Base-by-base conservation (phyloP, 1,140 invertebrate genomes). In the Rhyzopertha dominica region DNA sequence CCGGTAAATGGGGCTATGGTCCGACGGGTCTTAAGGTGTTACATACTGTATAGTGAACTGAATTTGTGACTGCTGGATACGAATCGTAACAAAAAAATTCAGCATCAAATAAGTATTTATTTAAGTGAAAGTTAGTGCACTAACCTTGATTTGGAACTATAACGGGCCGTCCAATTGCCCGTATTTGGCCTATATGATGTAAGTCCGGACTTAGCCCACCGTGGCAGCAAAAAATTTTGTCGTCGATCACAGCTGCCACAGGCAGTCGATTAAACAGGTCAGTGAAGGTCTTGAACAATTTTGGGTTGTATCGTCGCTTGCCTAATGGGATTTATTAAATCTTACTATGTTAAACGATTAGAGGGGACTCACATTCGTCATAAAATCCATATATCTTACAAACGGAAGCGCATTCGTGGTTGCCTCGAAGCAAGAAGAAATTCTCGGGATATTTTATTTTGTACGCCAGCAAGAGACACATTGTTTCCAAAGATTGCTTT, bases 361-460 rank as follows among this genome's bases (percentile, higher is more conserved):
- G 9, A 19, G 19, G 12, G 9, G 20, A 54, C 59, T 66, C 83
- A 77, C 86, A 86, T 69, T 87, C 84, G 62, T 86, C 84, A 58
- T 85, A 88, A 63, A 87, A 87, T 43, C 76, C 87, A 72, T 90
- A 91, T 63, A 89, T 86, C 65, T 83, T 79, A 70, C 87, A 88
- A 66, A 89, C 87, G 63, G 77, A 80, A 36, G 84, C 84, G 65
- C 84, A 87, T 63, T 90, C 87, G 61, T 90, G 87, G 66, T 90
- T 90, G 56, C 90, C 90, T 63, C 90, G 71, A 34, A 84, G 68
- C 52, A 87, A 70, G 67, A 95, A 95, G 74, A 95, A 95, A 68
- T 93, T 93, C 67, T 94, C 87, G 22, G 91, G 90, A 71, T 92
- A 94, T 74, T 94, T 93, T 58, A 94, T 90, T 76, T 95, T 91